These are phyloP conservation scores for Festucalex cinctus DNA, from an alignment of 2,113 vertebrate genomes.

Conservation along the genomic window DNA sequence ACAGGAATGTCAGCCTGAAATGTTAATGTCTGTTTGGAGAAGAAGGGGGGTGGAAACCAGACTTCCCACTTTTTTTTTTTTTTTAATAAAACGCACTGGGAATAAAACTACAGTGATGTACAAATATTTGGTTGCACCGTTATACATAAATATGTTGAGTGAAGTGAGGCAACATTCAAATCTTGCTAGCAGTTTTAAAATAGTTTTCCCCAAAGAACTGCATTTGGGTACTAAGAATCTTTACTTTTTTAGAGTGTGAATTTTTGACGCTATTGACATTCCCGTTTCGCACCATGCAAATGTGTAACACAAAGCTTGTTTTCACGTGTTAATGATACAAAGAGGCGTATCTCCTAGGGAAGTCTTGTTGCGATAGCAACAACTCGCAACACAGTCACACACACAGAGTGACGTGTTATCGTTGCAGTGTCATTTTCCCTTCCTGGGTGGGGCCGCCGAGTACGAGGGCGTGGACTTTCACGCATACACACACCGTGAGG, in stretches of 20 bases:
- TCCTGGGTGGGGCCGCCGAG: conserved; percentile 6
- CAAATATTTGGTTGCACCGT: not conserved
- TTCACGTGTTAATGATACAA: not conserved
- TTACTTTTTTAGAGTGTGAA: too few species aligned
- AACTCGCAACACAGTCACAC: not conserved
- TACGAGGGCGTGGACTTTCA: not conserved
- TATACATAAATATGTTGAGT: too few species aligned
- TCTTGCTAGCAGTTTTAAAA: too few species aligned
- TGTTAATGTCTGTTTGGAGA: not conserved
- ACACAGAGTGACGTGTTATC: not conserved
- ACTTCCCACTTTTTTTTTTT: not conserved
- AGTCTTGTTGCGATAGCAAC: not conserved
- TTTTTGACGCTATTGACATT: not conserved
- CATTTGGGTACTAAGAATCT: too few species aligned
- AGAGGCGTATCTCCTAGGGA: not conserved
- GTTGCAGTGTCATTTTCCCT: not conserved
- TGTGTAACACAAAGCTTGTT: not conserved
- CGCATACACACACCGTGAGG: not conserved
- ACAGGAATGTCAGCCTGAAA: conserved; percentile 1
- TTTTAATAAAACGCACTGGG: not conserved
- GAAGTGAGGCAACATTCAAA: too few species aligned
- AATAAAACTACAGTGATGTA: not conserved
- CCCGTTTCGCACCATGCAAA: not conserved
- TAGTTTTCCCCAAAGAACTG: too few species aligned
- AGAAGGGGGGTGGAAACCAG: not conserved